These are phyloP conservation scores for Lasioglossum morio DNA, from an alignment of 2,888 invertebrate species.

Conservation along the genomic window DNA sequence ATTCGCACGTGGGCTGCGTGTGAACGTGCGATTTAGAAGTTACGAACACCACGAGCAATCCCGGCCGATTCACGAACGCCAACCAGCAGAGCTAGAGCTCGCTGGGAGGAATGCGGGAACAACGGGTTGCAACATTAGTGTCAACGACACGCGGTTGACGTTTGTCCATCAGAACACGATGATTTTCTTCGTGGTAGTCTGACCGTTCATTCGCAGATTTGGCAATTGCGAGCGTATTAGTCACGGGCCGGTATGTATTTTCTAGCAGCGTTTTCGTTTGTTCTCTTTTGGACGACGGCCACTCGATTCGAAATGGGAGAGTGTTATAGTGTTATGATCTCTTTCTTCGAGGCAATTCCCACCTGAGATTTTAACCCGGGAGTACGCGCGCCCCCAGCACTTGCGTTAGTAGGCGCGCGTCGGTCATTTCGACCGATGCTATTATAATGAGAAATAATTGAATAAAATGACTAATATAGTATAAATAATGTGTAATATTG, in stretches of 20 bases:
- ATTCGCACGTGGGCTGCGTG: conserved; percentile 15
- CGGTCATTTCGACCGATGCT: too few species aligned
- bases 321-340: not conserved
- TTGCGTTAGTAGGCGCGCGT: too few species aligned
- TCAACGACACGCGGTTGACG: conserved; percentile 54
- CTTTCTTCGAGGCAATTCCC: not conserved
- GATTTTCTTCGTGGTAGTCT: conserved; percentile 32
- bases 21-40: conserved; percentile 5
- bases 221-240: conserved; percentile 47
- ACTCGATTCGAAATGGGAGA: conserved; percentile 40
- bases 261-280: conserved; percentile 33
- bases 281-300: conserved; percentile 53
- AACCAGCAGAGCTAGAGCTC: conserved; percentile 11
- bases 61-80: conserved; percentile 3
- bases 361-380: not conserved
- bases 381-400: too few species aligned
- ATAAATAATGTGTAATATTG: too few species aligned
- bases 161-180: conserved; percentile 26
- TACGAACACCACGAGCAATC: not conserved
- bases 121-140: conserved; percentile 30
- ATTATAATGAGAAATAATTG: too few species aligned
- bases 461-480: too few species aligned
- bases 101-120: not conserved
- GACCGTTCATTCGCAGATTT: conserved; percentile 12
- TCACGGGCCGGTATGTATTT: conserved; percentile 46